Percentiles rank a stretch among this genome's conserved stretches.
Evolutionary conservation across 2,888 invertebrate genomes (phyloP).

Genomic region (Macaria liturata): DNA sequence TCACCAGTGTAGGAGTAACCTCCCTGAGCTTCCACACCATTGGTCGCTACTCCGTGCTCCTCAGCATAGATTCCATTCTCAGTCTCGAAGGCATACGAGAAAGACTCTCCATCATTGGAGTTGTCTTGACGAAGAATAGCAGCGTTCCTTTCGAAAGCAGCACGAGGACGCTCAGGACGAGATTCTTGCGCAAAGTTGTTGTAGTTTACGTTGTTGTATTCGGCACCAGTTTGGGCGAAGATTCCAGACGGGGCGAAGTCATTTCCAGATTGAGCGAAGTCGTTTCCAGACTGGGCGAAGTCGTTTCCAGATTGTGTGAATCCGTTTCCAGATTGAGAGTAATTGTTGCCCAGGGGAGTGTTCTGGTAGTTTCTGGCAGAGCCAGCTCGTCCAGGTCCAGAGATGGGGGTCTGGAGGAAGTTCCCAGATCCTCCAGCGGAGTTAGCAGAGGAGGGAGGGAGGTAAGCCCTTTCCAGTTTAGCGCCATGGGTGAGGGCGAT

Average conservation of each 20-base stretch:
- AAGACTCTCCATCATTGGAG: constrained; percentile 67
- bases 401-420: constrained; percentile 56
- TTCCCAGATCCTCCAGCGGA: constrained; percentile 58
- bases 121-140: constrained; percentile 68
- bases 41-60: constrained; percentile 68
- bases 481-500: constrained; percentile 59
- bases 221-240: constrained; percentile 22
- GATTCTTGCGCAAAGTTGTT: constrained; percentile 32
- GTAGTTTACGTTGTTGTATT: constrained; percentile 39
- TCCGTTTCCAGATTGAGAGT: constrained; percentile 28
- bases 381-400: constrained; percentile 26
- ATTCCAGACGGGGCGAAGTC: constrained; percentile 29
- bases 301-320: constrained; percentile 34
- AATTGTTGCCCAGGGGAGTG: constrained; percentile 24
- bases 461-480: constrained; percentile 68
- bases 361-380: constrained; percentile 23
- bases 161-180: constrained; percentile 63
- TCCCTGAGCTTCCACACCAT: constrained; percentile 72
- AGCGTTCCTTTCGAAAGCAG: constrained; percentile 66
- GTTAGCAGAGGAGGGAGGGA: constrained; percentile 61
- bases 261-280: constrained; percentile 32
- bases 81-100: constrained; percentile 68
- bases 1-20: constrained; percentile 73
- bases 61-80: constrained; percentile 73
- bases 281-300: constrained; percentile 32